These are phyloP conservation scores for Merops nubicus DNA, from an alignment of 2,113 vertebrate genomes.

Conservation along the genomic window DNA sequence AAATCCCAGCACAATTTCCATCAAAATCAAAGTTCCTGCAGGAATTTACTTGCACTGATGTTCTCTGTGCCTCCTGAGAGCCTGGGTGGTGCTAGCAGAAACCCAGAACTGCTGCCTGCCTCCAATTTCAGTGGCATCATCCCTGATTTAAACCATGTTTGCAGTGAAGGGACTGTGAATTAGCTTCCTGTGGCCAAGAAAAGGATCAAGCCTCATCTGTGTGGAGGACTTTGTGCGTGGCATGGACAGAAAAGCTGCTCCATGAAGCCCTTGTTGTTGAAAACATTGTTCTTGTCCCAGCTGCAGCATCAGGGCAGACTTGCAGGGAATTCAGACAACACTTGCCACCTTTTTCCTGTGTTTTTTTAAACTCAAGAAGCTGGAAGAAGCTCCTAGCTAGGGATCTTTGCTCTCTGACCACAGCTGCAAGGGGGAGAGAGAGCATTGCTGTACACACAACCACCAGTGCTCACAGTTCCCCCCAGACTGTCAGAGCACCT, in stretches of 20 bases:
- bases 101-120: neutral
- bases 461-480: neutral
- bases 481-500: neutral
- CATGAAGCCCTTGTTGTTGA: neutral
- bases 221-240: neutral
- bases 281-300: neutral
- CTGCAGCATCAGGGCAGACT: neutral
- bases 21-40: neutral
- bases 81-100: neutral
- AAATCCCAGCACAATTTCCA: neutral
- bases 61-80: neutral
- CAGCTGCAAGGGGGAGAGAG: neutral
- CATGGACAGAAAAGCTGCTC: neutral
- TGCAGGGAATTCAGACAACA: neutral
- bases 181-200: neutral
- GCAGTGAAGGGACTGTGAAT: neutral
- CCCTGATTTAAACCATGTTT: neutral
- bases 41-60: accelerated
- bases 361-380: neutral
- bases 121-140: neutral
- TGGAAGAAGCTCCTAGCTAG: neutral
- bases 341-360: neutral
- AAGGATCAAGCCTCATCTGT: neutral
- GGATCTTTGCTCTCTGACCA: neutral
- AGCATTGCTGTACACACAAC: neutral